A percentile compares a stretch with the other conserved stretches of the same genome.
phyloP scores from a whole-genome alignment of 2,113 vertebrate genomes.

The Limanda limanda region DNA sequence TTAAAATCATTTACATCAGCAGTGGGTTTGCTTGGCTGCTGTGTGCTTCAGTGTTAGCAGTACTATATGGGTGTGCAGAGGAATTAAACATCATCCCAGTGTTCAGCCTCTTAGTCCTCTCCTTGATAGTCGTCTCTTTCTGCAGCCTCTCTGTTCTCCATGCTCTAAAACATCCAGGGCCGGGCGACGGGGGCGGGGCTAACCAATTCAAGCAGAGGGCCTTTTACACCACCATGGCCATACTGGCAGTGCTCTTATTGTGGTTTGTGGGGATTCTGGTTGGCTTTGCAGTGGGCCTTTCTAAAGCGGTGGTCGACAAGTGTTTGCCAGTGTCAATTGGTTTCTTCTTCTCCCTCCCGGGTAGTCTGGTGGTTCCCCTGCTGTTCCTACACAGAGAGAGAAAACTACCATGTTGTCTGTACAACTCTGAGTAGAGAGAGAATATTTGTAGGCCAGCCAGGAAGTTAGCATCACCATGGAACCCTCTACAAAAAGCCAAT shows the following conservation, averaged over 20 bases:
- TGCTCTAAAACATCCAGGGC: conserved; percentile 16
- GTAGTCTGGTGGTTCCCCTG: conserved; percentile 37
- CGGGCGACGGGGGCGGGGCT: too few relatives aligned
- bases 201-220: too few relatives aligned
- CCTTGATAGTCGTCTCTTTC: neutral
- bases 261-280: neutral
- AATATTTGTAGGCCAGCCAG: too few relatives aligned
- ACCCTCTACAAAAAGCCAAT: too few relatives aligned
- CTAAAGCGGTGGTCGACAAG: neutral
- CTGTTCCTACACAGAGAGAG: conserved; percentile 37
- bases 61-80: rapidly evolving
- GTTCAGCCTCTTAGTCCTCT: rapidly evolving
- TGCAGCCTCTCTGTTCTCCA: conserved; percentile 37
- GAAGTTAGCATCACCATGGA: too few relatives aligned
- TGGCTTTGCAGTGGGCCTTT: rapidly evolving
- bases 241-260: neutral
- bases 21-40: too few relatives aligned
- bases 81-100: rapidly evolving
- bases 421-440: neutral
- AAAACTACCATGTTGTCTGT: neutral
- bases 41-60: rapidly evolving
- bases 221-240: too few relatives aligned
- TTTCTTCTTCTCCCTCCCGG: neutral
- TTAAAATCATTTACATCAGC: too few relatives aligned
- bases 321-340: neutral